Conservation (phyloP, 1,140 invertebrate genomes). For the Sycophaga agraensis region DNA sequence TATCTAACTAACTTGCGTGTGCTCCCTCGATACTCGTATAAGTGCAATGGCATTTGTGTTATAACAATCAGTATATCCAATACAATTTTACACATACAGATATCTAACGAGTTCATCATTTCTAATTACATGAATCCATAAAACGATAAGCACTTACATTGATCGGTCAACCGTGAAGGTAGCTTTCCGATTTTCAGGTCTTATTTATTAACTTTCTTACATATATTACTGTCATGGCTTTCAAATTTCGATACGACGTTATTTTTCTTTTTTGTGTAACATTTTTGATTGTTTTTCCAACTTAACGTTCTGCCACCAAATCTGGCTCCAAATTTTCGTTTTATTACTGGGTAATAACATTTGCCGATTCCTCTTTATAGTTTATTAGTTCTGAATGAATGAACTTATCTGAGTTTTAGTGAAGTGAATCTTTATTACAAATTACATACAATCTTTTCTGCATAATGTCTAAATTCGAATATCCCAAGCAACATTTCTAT, state of each 20-base stretch:
- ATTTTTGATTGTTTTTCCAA: conserved; percentile 3
- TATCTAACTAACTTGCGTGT: conserved; percentile 15
- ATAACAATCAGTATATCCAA: conserved; percentile 6
- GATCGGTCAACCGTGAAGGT: not conserved
- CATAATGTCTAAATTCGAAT: not conserved
- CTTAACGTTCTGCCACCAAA: too few relatives aligned
- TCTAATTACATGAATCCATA: conserved; percentile 2
- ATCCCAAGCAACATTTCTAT: not conserved
- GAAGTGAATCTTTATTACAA: not conserved
- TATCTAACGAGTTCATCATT: conserved; percentile 12
- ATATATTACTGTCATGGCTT: not conserved
- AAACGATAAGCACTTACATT: conserved; percentile 13
- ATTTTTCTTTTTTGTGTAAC: not conserved
- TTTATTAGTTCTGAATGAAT: too few relatives aligned
- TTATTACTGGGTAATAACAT: too few relatives aligned
- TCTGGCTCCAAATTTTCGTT: too few relatives aligned
- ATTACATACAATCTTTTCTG: not conserved
- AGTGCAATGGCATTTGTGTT: conserved; percentile 10
- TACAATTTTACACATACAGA: not conserved
- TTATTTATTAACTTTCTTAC: not conserved
- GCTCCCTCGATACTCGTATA: conserved; percentile 11
- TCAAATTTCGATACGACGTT: conserved; percentile 2
- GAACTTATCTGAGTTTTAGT: too few relatives aligned
- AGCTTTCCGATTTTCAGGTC: not conserved
- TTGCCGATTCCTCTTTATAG: too few relatives aligned